These are phyloP conservation scores for Apodemia zela DNA, from an alignment of 2,888 invertebrate genomes.

Conservation along the genomic window DNA sequence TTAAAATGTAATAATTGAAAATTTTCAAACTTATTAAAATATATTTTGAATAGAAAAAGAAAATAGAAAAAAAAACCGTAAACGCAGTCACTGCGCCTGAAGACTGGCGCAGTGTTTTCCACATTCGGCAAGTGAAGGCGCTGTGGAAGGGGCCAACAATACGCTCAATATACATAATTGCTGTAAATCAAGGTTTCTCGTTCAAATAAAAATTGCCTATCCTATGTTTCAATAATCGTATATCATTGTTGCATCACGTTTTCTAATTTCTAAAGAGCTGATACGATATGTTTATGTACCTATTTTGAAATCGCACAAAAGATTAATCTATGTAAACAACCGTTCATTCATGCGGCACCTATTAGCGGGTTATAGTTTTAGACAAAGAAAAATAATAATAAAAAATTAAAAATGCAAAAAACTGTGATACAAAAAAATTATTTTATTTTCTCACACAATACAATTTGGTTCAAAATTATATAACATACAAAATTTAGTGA, in stretches of 20 bases:
- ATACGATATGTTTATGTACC: too few relatives aligned
- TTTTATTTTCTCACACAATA: too few relatives aligned
- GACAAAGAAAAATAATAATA: too few relatives aligned
- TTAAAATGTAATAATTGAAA: too few relatives aligned
- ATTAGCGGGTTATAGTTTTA: too few relatives aligned
- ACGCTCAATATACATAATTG: slow-evolving; percentile 28
- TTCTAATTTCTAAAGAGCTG: slow-evolving; percentile 3
- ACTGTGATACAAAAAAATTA: too few relatives aligned
- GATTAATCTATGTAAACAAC: background rate
- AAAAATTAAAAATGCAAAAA: too few relatives aligned
- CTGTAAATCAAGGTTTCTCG: slow-evolving; percentile 20
- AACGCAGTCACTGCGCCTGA: slow-evolving; percentile 34
- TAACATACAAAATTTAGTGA: too few relatives aligned
- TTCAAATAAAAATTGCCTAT: slow-evolving; percentile 17
- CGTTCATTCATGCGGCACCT: background rate
- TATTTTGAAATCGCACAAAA: background rate
- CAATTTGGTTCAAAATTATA: too few relatives aligned
- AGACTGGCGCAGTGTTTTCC: slow-evolving; percentile 36
- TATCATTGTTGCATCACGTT: slow-evolving; percentile 6
- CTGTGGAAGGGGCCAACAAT: slow-evolving; percentile 37
- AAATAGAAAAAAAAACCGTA: slow-evolving; percentile 28
- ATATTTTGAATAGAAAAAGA: slow-evolving; percentile 15
- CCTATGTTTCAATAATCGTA: slow-evolving; percentile 12
- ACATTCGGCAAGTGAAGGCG: slow-evolving; percentile 30
- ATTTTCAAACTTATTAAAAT: too few relatives aligned